Evolutionary conservation across 2,888 invertebrate species (phyloP), one percentile per base, ranked within the genome.

Genomic region (Euclidia mi): DNA sequence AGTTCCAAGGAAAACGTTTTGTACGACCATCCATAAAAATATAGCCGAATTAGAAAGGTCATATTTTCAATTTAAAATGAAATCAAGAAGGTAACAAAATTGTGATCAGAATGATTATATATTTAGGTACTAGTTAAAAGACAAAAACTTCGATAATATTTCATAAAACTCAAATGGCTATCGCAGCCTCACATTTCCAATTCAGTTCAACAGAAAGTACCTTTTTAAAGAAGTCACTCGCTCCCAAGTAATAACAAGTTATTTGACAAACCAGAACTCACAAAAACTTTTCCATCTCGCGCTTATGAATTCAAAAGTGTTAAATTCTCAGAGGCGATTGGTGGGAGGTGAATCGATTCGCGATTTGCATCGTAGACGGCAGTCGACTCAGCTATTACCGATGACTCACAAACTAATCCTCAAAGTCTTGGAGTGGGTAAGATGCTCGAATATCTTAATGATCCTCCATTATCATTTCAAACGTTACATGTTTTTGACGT

Each of bases 351-450:
- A 85, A 84, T 81, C 80, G 84, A 85, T 81, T 84, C 66, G 55
- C 56, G 58, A 91, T 91, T 91, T 90, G 90, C 91, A 91, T 91
- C 71, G 72, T 71, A 90, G 89, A 88, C 87, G 89, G 56, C 68
- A 73, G 83, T 81, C 63, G 67, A 83, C 77, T 87, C 86, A 83
- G 88, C 89, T 84, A 86, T 85, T 83, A 87, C 81, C 75, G 79
- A 75, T 76, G 79, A 82, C 85, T 87, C 79, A 68, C 73, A 82
- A 87, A 89, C 88, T 89, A 88, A 90, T 91, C 87, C 83, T 79
- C 79, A 81, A 79, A 88, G 87, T 81, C 78, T 78, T 78, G 64
- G 78, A 76, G 69, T 50, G 55, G 48, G 50, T 44, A 56, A 63
- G 51, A 62, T 52, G 50, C 64, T 75, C 46, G 71, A 67, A 66